Conservation (phyloP, 2,113 vertebrate species). For the Morone chrysops region DNA sequence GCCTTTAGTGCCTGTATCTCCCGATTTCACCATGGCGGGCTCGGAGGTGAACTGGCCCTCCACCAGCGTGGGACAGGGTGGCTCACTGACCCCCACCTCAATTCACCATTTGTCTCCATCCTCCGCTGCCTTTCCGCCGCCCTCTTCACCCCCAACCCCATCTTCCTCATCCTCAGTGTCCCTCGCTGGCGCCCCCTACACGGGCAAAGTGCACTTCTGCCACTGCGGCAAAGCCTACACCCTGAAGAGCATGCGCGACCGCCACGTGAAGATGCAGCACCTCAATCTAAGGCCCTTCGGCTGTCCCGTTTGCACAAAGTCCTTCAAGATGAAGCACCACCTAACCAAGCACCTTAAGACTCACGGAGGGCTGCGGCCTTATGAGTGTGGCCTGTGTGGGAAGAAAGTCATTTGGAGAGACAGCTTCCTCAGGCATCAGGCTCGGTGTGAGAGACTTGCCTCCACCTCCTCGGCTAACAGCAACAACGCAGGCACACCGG, state of each 20-base stretch:
- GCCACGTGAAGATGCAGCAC: slow-evolving; percentile 89
- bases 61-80: slow-evolving; percentile 35
- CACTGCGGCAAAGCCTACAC: slow-evolving; percentile 88
- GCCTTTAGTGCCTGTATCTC: slow-evolving; percentile 78
- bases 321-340: slow-evolving; percentile 89
- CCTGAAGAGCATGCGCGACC: slow-evolving; percentile 87
- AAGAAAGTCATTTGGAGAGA: slow-evolving; percentile 88
- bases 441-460: slow-evolving; percentile 80
- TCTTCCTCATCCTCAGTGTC: slow-evolving; percentile 82
- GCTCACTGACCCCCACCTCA: slow-evolving; percentile 57
- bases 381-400: slow-evolving; percentile 84
- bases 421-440: slow-evolving; percentile 86
- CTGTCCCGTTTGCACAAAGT: slow-evolving; percentile 86
- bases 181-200: slow-evolving; percentile 73
- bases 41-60: slow-evolving; percentile 75
- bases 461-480: slow-evolving; percentile 43
- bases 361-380: slow-evolving; percentile 84
- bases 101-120: slow-evolving; percentile 66
- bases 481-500: background rate
- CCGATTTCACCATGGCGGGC: slow-evolving; percentile 72
- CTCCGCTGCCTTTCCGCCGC: slow-evolving; percentile 63
- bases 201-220: slow-evolving; percentile 86
- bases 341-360: slow-evolving; percentile 88
- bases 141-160: slow-evolving; percentile 72
- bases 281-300: slow-evolving; percentile 86